A percentile compares a stretch with the other conserved stretches of the same genome.
Evolutionary conservation across 2,888 invertebrate species (phyloP).

Genomic region (Cantharis rustica): DNA sequence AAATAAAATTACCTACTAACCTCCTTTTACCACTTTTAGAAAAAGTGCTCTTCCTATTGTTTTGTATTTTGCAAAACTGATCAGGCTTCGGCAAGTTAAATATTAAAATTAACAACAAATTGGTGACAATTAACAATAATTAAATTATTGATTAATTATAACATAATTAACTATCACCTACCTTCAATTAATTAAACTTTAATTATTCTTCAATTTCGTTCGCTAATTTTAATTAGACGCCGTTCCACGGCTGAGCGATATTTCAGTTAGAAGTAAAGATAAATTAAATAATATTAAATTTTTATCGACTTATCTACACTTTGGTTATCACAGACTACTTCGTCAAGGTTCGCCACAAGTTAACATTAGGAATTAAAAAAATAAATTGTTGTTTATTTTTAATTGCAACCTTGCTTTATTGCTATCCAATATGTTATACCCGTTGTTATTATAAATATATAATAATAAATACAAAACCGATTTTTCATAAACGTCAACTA

Average conservation of each 20-base stretch:
- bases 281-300: background rate
- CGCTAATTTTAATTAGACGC: background rate
- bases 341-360: background rate
- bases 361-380: background rate
- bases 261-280: background rate
- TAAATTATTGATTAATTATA: background rate
- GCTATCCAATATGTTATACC: background rate
- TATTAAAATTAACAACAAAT: background rate
- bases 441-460: background rate
- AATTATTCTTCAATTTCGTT: background rate
- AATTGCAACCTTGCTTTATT: background rate
- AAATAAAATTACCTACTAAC: slow-evolving; percentile 13
- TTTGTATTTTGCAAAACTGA: background rate
- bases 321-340: background rate
- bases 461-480: background rate
- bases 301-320: background rate
- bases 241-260: background rate
- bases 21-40: slow-evolving; percentile 7
- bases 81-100: background rate
- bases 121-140: background rate
- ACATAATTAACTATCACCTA: background rate
- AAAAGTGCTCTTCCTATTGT: background rate
- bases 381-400: background rate
- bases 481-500: background rate
- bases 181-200: background rate